phyloP scores from a whole-genome alignment of 2,113 vertebrate species.

The Chloebia gouldiae region DNA sequence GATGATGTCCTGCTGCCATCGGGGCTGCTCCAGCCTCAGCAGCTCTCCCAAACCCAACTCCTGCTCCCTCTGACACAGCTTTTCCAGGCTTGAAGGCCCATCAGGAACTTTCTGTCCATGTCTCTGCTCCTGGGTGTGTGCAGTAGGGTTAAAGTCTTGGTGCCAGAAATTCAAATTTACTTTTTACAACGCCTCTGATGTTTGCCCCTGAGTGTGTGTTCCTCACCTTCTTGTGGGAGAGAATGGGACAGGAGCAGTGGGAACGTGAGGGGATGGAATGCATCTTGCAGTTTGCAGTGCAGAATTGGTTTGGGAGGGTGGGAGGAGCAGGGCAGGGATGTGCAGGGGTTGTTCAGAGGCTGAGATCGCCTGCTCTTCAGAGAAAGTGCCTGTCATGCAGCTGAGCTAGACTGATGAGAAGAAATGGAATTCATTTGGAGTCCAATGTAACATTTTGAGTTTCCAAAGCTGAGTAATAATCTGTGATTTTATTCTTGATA shows the following conservation, averaged over 20 bases:
- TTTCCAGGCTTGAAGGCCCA: not conserved
- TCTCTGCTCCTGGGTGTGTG: not conserved
- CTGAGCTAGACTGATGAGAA: not conserved
- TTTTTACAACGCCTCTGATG: not conserved
- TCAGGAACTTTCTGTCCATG: accelerated
- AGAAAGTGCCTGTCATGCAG: not conserved
- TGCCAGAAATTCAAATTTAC: not conserved
- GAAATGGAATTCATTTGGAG: not conserved
- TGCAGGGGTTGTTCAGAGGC: not conserved
- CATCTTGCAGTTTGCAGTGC: not conserved
- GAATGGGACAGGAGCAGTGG: not conserved
- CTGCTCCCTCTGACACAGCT: not conserved
- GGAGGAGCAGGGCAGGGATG: not conserved
- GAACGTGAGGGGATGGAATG: not conserved
- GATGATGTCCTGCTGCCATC: accelerated
- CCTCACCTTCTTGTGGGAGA: not conserved
- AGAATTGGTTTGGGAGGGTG: not conserved
- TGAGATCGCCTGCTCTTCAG: accelerated
- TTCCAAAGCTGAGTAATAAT: not conserved
- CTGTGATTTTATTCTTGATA: not conserved
- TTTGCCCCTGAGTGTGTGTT: accelerated
- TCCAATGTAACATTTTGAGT: not conserved
- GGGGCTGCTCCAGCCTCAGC: not conserved
- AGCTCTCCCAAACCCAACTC: not conserved
- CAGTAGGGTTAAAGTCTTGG: not conserved